These are phyloP conservation scores for Nesoenas mayeri DNA, from an alignment of 2,113 vertebrate species.

Conservation along the genomic window DNA sequence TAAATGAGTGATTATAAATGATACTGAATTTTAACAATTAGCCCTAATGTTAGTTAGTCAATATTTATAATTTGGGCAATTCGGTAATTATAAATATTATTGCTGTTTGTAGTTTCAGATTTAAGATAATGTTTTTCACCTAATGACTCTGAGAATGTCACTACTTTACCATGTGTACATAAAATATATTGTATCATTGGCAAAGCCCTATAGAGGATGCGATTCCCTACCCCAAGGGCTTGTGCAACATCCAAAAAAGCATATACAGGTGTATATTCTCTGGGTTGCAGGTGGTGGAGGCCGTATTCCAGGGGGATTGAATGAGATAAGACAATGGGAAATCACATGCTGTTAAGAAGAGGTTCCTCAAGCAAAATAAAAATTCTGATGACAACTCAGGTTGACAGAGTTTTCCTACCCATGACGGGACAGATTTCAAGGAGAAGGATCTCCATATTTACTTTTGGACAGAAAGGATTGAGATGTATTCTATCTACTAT, in stretches of 20 bases:
- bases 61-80: not conserved
- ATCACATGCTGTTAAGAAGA: not conserved
- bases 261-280: not conserved
- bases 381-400: not conserved
- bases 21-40: not conserved
- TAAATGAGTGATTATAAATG: not conserved
- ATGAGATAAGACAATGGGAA: not conserved
- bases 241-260: not conserved
- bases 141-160: not conserved
- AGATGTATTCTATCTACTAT: not conserved
- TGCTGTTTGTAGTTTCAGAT: not conserved
- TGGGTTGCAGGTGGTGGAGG: not conserved
- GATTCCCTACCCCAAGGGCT: not conserved
- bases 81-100: not conserved
- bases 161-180: not conserved
- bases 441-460: not conserved
- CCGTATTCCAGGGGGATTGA: not conserved
- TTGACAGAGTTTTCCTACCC: not conserved
- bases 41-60: not conserved
- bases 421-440: not conserved
- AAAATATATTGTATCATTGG: not conserved
- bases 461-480: not conserved
- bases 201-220: not conserved
- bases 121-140: not conserved
- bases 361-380: not conserved